Percentiles rank a stretch among this genome's conserved stretches.
Conservation (phyloP, 2,797 vertebrate species). For the Phrynocephalus vlangalii region DNA sequence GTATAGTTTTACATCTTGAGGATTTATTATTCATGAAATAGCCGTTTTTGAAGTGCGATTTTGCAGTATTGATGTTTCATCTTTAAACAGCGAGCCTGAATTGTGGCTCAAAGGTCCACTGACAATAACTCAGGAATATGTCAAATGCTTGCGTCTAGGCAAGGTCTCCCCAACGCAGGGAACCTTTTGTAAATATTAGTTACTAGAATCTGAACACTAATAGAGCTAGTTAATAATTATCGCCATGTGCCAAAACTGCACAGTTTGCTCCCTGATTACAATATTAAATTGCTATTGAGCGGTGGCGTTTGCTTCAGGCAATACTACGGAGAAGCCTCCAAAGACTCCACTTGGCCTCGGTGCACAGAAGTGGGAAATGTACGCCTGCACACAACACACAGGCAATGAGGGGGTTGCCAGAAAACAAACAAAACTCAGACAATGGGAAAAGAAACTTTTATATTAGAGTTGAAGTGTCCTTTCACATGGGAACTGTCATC, state of each 20-base stretch:
- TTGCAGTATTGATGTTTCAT: conserved; percentile 79
- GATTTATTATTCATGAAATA: conserved; percentile 80
- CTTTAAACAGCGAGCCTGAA: conserved; percentile 74
- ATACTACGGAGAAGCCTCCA: conserved; percentile 79
- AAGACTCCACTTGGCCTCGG: conserved; percentile 79
- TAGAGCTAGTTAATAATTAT: conserved; percentile 84
- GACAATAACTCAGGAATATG: conserved; percentile 78
- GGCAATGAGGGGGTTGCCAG: conserved; percentile 77
- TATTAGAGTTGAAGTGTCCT: conserved; percentile 78
- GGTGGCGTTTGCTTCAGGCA: conserved; percentile 82
- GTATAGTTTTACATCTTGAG: conserved; percentile 73
- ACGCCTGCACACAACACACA: conserved; percentile 69
- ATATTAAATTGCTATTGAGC: conserved; percentile 84
- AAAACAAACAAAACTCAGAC: conserved; percentile 81
- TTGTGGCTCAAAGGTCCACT: conserved; percentile 72
- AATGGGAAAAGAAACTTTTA: conserved; percentile 78
- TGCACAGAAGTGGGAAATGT: conserved; percentile 73
- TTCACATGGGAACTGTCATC: conserved; percentile 79
- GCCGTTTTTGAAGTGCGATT: conserved; percentile 79
- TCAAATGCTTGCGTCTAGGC: conserved; percentile 71
- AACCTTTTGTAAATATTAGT: conserved; percentile 84
- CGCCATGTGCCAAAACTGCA: conserved; percentile 79
- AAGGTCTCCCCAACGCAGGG: conserved; percentile 77
- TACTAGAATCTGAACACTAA: conserved; percentile 79
- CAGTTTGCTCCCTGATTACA: conserved; percentile 84